phyloP scores from a whole-genome alignment of 1,140 invertebrate species.

The Caenorhabditis briggsae region DNA sequence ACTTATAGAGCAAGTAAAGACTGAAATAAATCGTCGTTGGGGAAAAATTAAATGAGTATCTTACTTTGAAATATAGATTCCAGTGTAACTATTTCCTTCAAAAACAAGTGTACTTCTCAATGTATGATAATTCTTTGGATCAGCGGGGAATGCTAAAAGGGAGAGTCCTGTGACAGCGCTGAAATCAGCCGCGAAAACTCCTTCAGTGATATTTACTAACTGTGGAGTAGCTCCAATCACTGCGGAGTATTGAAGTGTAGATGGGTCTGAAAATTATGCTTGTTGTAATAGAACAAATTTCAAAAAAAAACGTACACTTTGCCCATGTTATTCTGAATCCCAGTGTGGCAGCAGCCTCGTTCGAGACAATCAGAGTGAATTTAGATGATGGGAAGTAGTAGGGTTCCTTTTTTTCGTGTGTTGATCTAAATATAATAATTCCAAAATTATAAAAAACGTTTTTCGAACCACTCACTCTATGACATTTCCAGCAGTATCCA shows the following conservation, averaged over 20 bases:
- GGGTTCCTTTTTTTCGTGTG: neutral
- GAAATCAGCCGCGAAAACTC: neutral
- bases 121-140: neutral
- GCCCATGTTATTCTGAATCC: constrained; percentile 9
- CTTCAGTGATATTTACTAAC: constrained; percentile 1
- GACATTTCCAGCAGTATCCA: neutral
- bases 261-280: neutral
- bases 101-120: constrained; percentile 17
- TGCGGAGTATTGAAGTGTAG: neutral
- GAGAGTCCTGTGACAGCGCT: neutral
- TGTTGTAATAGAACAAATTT: neutral
- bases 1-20: neutral
- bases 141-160: neutral
- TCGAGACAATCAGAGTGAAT: neutral
- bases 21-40: neutral
- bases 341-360: neutral
- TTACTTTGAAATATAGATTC: neutral
- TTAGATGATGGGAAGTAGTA: constrained; percentile 24
- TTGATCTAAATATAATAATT: neutral
- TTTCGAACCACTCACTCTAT: neutral
- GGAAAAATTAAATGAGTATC: neutral
- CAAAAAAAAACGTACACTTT: neutral
- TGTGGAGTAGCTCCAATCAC: neutral
- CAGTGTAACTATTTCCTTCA: neutral
- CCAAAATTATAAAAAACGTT: neutral